Evolutionary conservation across 2,113 vertebrate genomes (phyloP).

Genomic region (Gobius niger): DNA sequence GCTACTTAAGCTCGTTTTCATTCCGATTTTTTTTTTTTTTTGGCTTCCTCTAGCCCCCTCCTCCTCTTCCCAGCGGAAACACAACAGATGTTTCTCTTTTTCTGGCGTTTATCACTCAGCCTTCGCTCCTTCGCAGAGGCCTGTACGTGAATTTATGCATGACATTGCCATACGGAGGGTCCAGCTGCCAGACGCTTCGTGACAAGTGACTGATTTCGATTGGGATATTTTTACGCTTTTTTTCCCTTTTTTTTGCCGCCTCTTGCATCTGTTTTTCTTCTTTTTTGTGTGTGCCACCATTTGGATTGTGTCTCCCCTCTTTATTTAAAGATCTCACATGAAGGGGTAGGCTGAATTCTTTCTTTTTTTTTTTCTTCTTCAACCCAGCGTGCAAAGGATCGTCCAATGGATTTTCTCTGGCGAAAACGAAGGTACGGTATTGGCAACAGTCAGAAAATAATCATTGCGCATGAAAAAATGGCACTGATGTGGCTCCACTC

Average conservation of each 20-base stretch:
- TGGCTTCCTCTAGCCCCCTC: no score
- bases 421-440: conserved; percentile 60
- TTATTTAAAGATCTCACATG: conserved; percentile 29
- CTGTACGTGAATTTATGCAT: conserved; percentile 59
- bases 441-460: no score
- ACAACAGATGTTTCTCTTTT: conserved; percentile 63
- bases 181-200: conserved; percentile 69
- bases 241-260: conserved; percentile 24
- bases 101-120: conserved; percentile 54
- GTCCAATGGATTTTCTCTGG: conserved; percentile 47
- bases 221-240: conserved; percentile 43
- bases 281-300: no score
- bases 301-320: no score
- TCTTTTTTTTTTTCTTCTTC: conserved; percentile 11
- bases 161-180: conserved; percentile 70
- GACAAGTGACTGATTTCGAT: conserved; percentile 72
- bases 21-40: conserved; percentile 1
- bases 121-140: conserved; percentile 39
- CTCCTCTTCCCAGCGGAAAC: conserved; percentile 26
- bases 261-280: not conserved
- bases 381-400: conserved; percentile 32
- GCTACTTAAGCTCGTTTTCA: conserved; percentile 22
- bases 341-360: conserved; percentile 40
- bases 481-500: conserved; percentile 33
- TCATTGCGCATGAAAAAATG: conserved; percentile 24